A percentile compares a stretch with the other conserved stretches of the same genome.
Conservation (phyloP, 2,888 invertebrate species). For the Tipula vernalis region DNA sequence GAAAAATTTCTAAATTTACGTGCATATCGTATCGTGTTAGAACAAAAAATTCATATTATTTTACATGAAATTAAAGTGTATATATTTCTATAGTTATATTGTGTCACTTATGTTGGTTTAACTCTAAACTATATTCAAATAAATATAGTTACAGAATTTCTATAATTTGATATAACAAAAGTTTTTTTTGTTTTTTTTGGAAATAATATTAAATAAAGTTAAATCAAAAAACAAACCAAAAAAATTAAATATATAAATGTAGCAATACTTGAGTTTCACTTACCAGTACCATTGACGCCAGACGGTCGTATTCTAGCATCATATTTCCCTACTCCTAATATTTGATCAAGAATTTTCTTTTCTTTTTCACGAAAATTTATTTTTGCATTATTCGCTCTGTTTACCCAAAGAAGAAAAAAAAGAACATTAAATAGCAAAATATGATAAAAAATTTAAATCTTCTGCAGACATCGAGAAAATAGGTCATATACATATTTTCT, state of each 20-base stretch:
- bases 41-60: not conserved
- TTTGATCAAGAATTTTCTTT: slow-evolving; percentile 87
- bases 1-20: not conserved
- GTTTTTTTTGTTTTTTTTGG: not conserved
- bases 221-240: not conserved
- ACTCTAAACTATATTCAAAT: not conserved
- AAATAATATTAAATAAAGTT: not conserved
- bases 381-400: slow-evolving; percentile 64
- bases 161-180: not conserved
- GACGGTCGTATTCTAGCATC: slow-evolving; percentile 88
- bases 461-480: not conserved
- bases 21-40: not conserved
- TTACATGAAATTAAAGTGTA: not conserved
- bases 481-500: not conserved
- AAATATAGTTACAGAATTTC: not conserved
- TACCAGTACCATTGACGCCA: slow-evolving; percentile 90
- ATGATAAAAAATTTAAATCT: no score
- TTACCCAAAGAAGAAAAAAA: not conserved
- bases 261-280: slow-evolving; percentile 27
- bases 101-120: not conserved
- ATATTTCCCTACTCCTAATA: slow-evolving; percentile 80
- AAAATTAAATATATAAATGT: not conserved
- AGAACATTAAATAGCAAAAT: not conserved
- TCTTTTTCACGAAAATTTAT: slow-evolving; percentile 89
- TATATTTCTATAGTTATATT: not conserved